phyloP scores from a whole-genome alignment of 2,797 vertebrate genomes.

The Pantherophis alleghaniensis region DNA sequence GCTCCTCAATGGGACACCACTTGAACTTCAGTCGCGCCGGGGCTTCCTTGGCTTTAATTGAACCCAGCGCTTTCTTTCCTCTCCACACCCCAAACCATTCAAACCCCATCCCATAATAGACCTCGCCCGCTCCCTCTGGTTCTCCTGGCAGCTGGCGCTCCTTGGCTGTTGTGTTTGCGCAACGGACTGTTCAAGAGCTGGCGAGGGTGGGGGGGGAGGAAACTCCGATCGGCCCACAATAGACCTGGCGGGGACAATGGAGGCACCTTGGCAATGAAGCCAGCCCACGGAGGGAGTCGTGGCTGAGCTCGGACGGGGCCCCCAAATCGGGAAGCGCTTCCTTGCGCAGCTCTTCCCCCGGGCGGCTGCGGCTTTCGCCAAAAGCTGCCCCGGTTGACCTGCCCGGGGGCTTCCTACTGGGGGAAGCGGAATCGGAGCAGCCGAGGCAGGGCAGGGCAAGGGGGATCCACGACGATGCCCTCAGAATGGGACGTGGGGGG shows the following conservation, averaged over 20 bases:
- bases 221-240: slow-evolving; percentile 49
- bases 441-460: neutral
- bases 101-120: slow-evolving; percentile 49
- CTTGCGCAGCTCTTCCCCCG: neutral
- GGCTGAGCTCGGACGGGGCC: neutral
- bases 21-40: slow-evolving; percentile 57
- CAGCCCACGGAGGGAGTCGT: slow-evolving; percentile 7
- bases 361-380: neutral
- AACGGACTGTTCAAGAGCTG: slow-evolving; percentile 50
- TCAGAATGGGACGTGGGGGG: neutral
- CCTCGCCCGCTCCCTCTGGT: neutral
- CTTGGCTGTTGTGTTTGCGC: slow-evolving; percentile 66
- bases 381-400: neutral
- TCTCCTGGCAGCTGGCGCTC: slow-evolving; percentile 62
- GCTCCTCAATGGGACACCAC: slow-evolving; percentile 44
- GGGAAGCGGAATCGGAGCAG: neutral
- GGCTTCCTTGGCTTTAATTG: slow-evolving; percentile 69
- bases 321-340: neutral
- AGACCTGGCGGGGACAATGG: slow-evolving; percentile 51
- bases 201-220: slow-evolving; percentile 46
- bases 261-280: slow-evolving; percentile 60
- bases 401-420: neutral
- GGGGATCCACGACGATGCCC: neutral
- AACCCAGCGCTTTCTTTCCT: slow-evolving; percentile 39
- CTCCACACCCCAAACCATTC: neutral